Base-by-base conservation (phyloP, 2,888 invertebrate genomes). In the Helicoverpa assulta region DNA sequence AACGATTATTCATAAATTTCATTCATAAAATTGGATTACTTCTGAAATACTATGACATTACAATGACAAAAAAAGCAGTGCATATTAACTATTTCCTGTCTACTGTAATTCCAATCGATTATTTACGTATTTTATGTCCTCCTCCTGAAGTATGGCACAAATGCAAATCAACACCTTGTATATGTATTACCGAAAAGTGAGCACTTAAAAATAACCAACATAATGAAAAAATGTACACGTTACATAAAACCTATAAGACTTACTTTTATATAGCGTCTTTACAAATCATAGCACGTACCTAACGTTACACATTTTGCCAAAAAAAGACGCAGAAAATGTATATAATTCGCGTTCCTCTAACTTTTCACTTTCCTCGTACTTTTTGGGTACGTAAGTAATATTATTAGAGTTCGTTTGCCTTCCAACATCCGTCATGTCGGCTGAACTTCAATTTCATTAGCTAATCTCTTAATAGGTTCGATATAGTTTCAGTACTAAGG, bases 221-320 rank as follows among this genome's bases (percentile, higher is more conserved):
- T 10, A 40, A 40, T 40, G 10, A 40, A 40, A 40, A 40, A 37
- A 37, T 12, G 37, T 14, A 16, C 4, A 21, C 21, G 1, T 54
- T 60, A 33, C 16, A n/a, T 12, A 4, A 33, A 33, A 33, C 33
- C 33, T 60, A 10, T 26, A 21, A n/a, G 3, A 10, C 59, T 21
- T 4, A 4, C 5, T 7, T 16, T 57, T 19, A 29, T 55, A 40
- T 50, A 53, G 33, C 33, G 33, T 8, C 19, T 26, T 43, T 21
- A 53, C 21, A 69, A 73, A 63, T 50, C 58, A 29, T 12, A 8
- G 6, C 62, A 56, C 73, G 47, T 33, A 5, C 10, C 10, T 14
- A 26, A 63, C 51, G 50, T 56, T 53, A 75, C 40, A 50, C 59
- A 63, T 76, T 56, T 67, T 60, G 52, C 47, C 47, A 50, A 50